Percentiles rank a stretch among this genome's conserved stretches.
phyloP scores from a whole-genome alignment of 2,113 vertebrate genomes.

The Siniperca knerii region DNA sequence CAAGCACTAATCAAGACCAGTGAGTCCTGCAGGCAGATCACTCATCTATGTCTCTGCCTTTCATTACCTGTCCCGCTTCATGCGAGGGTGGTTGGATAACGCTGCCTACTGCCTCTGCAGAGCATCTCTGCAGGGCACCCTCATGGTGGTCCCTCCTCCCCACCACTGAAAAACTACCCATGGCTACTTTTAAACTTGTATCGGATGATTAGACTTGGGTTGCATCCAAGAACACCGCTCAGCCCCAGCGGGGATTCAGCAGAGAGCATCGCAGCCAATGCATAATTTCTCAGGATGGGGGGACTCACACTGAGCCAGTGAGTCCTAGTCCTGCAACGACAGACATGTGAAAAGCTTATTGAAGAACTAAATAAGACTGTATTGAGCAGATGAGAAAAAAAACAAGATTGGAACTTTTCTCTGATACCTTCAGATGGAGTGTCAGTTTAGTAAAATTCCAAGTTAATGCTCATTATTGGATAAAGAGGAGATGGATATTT shows the following conservation, averaged over 20 bases:
- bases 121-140: slow-evolving; percentile 51
- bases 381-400: slow-evolving; percentile 32
- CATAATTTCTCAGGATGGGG: slow-evolving; percentile 81
- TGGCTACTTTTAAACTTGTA: slow-evolving; percentile 80
- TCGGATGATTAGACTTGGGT: slow-evolving; percentile 80
- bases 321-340: slow-evolving; percentile 65
- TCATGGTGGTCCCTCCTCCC: slow-evolving; percentile 51
- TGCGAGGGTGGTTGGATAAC: slow-evolving; percentile 50
- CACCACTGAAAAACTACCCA: slow-evolving; percentile 66
- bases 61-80: slow-evolving; percentile 66
- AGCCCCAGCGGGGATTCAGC: slow-evolving; percentile 79
- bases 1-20: slow-evolving; percentile 47
- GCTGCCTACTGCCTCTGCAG: slow-evolving; percentile 45
- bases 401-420: slow-evolving; percentile 48
- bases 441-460: slow-evolving; percentile 47
- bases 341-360: slow-evolving; percentile 70
- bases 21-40: slow-evolving; percentile 54
- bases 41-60: slow-evolving; percentile 63
- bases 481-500: slow-evolving; percentile 42
- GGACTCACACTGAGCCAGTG: slow-evolving; percentile 76
- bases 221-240: slow-evolving; percentile 77
- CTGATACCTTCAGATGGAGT: slow-evolving; percentile 21
- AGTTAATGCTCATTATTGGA: slow-evolving; percentile 65
- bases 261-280: slow-evolving; percentile 75
- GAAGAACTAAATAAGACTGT: slow-evolving; percentile 66